Percentiles rank a stretch among this genome's conserved stretches.
These are phyloP conservation scores for Tricholaema leucomelas DNA, from an alignment of 2,113 vertebrate genomes.

Conservation along the genomic window DNA sequence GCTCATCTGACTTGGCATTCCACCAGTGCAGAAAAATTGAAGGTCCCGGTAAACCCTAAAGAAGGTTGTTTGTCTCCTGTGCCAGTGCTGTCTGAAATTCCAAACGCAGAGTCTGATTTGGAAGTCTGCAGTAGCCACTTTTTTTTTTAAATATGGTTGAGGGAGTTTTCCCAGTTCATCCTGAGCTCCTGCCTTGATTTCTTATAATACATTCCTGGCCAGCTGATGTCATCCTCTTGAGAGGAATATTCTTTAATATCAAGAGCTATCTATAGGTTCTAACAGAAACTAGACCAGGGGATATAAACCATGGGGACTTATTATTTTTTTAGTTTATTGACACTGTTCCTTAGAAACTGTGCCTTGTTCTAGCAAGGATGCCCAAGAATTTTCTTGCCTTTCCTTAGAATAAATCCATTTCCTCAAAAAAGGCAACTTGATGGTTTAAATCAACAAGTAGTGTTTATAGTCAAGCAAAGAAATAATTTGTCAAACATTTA, in stretches of 20 bases:
- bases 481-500: background rate
- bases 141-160: background rate
- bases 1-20: accelerated
- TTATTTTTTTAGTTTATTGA: background rate
- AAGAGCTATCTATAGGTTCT: background rate
- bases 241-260: background rate
- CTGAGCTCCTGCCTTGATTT: background rate
- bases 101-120: accelerated
- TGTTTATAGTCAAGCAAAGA: background rate
- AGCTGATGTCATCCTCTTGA: background rate
- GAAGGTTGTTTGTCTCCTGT: background rate
- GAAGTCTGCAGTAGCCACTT: background rate
- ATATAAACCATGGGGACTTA: background rate
- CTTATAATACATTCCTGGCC: background rate
- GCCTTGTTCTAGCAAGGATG: background rate
- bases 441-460: background rate
- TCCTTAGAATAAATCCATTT: background rate
- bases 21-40: background rate
- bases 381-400: background rate
- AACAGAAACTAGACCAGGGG: background rate
- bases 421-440: background rate
- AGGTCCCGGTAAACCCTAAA: background rate
- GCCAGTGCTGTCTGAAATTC: background rate
- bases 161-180: background rate
- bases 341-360: background rate